phyloP scores from a whole-genome alignment of 2,113 vertebrate genomes.

The Orcinus orca region DNA sequence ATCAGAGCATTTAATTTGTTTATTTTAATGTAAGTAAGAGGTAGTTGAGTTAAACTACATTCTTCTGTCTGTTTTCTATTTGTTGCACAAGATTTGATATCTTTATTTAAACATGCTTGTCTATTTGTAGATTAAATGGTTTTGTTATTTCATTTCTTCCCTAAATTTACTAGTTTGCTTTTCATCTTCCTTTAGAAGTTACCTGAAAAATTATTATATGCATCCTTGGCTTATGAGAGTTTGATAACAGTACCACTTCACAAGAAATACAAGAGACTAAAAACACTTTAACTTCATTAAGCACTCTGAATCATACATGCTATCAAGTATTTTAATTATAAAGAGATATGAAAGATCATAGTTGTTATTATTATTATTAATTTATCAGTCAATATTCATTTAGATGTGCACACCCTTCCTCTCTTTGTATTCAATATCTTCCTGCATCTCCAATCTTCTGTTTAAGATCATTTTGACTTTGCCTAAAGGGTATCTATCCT shows the following conservation, averaged over 20 bases:
- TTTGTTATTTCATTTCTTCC: not conserved
- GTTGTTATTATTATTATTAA: not conserved
- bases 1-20: not conserved
- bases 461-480: not conserved
- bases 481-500: not conserved
- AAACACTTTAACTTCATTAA: not conserved
- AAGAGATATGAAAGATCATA: not conserved
- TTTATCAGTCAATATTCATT: not conserved
- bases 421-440: not conserved
- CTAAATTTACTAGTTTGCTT: not conserved
- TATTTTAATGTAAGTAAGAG: not conserved
- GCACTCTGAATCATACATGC: not conserved
- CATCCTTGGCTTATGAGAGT: not conserved
- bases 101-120: not conserved
- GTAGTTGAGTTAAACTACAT: not conserved
- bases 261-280: not conserved
- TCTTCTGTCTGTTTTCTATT: not conserved
- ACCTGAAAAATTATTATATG: not conserved
- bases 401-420: not conserved
- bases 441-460: not conserved
- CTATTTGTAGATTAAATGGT: not conserved
- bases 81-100: not conserved
- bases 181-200: not conserved
- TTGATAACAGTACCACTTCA: not conserved
- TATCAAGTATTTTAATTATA: not conserved